Evolutionary conservation across 2,888 invertebrate genomes (phyloP), one percentile per base, ranked within the genome.

Genomic region (Drosophila leonis): DNA sequence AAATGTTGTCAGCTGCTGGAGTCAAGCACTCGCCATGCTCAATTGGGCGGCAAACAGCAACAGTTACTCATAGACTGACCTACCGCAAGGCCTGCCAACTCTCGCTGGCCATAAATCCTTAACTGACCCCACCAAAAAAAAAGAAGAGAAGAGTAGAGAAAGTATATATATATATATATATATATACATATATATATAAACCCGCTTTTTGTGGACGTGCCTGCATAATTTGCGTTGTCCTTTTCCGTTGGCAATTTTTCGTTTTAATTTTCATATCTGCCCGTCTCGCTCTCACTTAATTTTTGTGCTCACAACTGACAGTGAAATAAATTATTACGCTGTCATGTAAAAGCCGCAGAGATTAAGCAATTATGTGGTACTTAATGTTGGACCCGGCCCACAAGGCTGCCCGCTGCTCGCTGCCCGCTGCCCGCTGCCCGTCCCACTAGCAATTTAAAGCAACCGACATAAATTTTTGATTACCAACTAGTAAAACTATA

Each of bases 361-460:
- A 90, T 87, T 87, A 90, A 90, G 86, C 86, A 90, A 87, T 87
- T 87, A 90, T 87, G 88, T 84, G 90, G 83, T 90, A 87, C 90
- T 87, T 87, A 90, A 90, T 90, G 80, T 75, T 90, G 86, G 67
- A 67, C 82, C 72, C 57, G 66, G 49, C 65, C 56, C 77, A 65
- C 52, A 54, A 39, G 41, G 59, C 46, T 20, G 29, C 37, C 29
- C 44, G 12, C 24, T 9, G 20, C 1, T 18, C n/a, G n/a, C 13
- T 24, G 13, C 7, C 12, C 20, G 0, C 12, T 27, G 24, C 46
- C 27, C 24, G 18, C 44, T 24, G 24, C 6, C 24, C 12, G 0
- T n/a, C 49, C 13, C 49, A 7, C 57, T 63, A 44, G 44, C 51
- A 60, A 78, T 81, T 77, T 72, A 78, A 77, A 51, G 54, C 78